These are phyloP conservation scores for Australoheros scitulus DNA, from an alignment of 2,113 vertebrate species.

Conservation along the genomic window DNA sequence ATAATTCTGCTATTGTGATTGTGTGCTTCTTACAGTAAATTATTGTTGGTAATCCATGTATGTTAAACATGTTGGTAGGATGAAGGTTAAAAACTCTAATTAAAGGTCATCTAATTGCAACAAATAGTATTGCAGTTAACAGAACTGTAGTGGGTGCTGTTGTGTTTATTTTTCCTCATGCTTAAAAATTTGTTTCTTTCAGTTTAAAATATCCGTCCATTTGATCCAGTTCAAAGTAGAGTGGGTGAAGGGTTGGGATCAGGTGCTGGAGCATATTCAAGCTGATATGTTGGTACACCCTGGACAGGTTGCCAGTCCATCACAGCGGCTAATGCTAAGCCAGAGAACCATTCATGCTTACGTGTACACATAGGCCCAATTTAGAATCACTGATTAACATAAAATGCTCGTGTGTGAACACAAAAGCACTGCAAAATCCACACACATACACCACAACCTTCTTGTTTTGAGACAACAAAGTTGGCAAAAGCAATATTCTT, in stretches of 20 bases:
- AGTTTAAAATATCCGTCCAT: background rate
- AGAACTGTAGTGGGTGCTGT: too few species aligned
- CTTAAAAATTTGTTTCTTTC: background rate
- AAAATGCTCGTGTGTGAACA: background rate
- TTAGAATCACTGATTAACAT: background rate
- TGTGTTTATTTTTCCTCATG: too few species aligned
- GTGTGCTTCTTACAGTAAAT: too few species aligned
- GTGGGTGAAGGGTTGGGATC: background rate
- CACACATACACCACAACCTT: background rate
- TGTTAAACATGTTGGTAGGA: too few species aligned
- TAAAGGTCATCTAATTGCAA: background rate
- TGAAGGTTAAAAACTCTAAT: background rate
- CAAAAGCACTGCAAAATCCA: background rate
- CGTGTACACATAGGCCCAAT: background rate
- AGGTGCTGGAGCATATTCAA: background rate
- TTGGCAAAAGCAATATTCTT: background rate
- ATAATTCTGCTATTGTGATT: too few species aligned
- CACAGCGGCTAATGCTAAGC: background rate
- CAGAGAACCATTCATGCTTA: background rate
- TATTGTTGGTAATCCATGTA: too few species aligned
- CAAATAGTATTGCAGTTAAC: too few species aligned
- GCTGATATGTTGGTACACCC: background rate
- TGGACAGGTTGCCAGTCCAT: background rate
- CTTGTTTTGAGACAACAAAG: background rate
- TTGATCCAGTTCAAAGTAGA: background rate